These are phyloP conservation scores for Steinernema khuongi DNA, from an alignment of 1,140 invertebrate genomes.

Conservation along the genomic window DNA sequence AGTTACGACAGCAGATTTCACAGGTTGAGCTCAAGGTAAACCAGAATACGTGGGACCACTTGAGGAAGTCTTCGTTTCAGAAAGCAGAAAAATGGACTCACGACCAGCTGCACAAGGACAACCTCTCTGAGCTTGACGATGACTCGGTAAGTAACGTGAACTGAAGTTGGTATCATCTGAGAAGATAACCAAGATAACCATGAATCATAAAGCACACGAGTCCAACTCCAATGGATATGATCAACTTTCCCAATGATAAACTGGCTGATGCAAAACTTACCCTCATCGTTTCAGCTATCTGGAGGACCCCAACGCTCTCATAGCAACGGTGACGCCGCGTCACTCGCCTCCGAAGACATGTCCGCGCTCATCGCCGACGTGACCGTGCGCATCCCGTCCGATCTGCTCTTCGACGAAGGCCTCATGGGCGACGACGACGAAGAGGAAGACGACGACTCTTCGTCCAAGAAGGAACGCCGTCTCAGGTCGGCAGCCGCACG, in stretches of 20 bases:
- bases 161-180: too few species aligned
- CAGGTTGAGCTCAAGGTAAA: constrained; percentile 81
- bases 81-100: constrained; percentile 55
- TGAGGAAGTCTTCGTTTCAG: constrained; percentile 31
- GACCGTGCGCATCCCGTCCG: constrained; percentile 31
- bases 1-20: constrained; percentile 86
- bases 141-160: constrained; percentile 46
- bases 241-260: too few species aligned
- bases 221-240: too few species aligned
- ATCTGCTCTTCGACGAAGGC: too few species aligned
- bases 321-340: constrained; percentile 42
- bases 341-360: constrained; percentile 54
- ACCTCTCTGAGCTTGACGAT: constrained; percentile 49
- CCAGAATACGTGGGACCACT: background rate
- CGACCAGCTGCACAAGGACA: constrained; percentile 48
- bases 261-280: background rate
- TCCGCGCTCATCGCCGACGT: constrained; percentile 52
- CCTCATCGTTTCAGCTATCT: background rate
- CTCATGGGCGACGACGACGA: constrained; percentile 22
- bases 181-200: too few species aligned
- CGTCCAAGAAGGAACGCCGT: background rate
- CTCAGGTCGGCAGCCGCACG: too few species aligned
- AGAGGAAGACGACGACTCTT: constrained; percentile 8
- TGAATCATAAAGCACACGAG: too few species aligned
- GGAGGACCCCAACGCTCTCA: constrained; percentile 27